These are phyloP conservation scores for Cyrtorhinus lividipennis DNA, from an alignment of 1,140 invertebrate species.

Conservation along the genomic window DNA sequence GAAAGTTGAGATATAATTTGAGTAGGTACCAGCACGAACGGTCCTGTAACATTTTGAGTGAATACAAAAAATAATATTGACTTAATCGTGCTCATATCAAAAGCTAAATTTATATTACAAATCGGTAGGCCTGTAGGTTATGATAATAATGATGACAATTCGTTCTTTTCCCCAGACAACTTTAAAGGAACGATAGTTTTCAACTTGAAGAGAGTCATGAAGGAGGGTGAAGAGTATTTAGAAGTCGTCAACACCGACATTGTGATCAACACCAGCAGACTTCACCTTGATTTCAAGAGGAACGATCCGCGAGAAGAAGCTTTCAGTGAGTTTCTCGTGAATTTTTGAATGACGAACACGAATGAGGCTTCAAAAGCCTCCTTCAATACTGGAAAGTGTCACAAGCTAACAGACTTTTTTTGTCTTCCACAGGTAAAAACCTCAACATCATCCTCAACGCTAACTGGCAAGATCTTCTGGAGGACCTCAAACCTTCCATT, in stretches of 20 bases:
- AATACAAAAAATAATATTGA: too few relatives aligned
- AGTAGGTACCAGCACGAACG: too few relatives aligned
- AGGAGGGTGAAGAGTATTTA: neutral
- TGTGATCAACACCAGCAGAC: constrained; percentile 11
- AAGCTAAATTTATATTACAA: too few relatives aligned
- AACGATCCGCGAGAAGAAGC: neutral
- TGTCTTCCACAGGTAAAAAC: constrained; percentile 18
- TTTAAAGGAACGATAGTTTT: constrained; percentile 8
- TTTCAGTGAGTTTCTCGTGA: constrained; percentile 1
- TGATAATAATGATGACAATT: too few relatives aligned
- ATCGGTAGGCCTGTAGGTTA: too few relatives aligned
- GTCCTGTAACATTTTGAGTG: too few relatives aligned
- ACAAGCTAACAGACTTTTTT: neutral
- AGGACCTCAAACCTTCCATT: constrained; percentile 29
- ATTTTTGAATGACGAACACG: neutral
- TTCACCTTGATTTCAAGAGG: constrained; percentile 16
- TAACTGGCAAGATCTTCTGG: constrained; percentile 35
- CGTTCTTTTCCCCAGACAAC: constrained; percentile 12
- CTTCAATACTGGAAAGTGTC: neutral
- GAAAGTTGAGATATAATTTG: too few relatives aligned
- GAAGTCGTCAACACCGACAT: constrained; percentile 1
- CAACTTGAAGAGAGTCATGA: neutral
- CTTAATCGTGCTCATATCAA: too few relatives aligned
- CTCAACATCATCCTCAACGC: constrained; percentile 41
- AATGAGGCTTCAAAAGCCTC: neutral